Base-by-base conservation (phyloP, 1,140 invertebrate genomes). In the Oscheius sp. region DNA sequence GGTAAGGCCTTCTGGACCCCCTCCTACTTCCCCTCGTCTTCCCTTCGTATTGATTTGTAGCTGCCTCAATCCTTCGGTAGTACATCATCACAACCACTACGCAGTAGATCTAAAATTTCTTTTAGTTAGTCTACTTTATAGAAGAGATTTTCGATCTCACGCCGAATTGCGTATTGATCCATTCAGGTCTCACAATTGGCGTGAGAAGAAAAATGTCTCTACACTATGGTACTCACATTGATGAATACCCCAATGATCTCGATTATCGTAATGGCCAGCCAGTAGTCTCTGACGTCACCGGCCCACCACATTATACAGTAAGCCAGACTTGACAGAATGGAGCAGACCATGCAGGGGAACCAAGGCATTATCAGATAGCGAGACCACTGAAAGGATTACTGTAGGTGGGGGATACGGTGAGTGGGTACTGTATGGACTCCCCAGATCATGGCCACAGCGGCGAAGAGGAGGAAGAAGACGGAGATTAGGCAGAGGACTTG, bases 221-320 rank as follows among this genome's bases (percentile, higher is more conserved):
- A 4, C 15, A 35, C 2, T 1, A 68, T 45, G 3, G 15, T 28
- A n/a, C 73, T 78, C 29, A 82, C 81, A 75, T 83, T 83, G 26
- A 83, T 59, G 31, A 83, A 74, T n/a, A 79, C 79, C n/a, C 74
- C 77, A 65, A 83, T 82, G 46, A 79, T 78, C 45, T 84, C 80
- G 15, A 83, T 46, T n/a, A 83, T 83, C 18, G 81, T 83, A 3
- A 83, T 65, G 13, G 78, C 78, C 18, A 83, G 73, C 82, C 82
- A 84, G 66, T 83, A 83, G 49, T 81, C 82, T 32, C 81, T 45
- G 4, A 83, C 81, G 69, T 83, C 81, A 13, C 81, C 81, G 31
- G 75, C 67, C 81, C 81, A 83, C 75, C 65, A 76, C 75, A 79
- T 77, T 1, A 78, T 77, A 68, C 81, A 82, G 66, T 82, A 82